These are phyloP conservation scores for Rapana venosa DNA, from an alignment of 2,888 invertebrate genomes.

Conservation along the genomic window DNA sequence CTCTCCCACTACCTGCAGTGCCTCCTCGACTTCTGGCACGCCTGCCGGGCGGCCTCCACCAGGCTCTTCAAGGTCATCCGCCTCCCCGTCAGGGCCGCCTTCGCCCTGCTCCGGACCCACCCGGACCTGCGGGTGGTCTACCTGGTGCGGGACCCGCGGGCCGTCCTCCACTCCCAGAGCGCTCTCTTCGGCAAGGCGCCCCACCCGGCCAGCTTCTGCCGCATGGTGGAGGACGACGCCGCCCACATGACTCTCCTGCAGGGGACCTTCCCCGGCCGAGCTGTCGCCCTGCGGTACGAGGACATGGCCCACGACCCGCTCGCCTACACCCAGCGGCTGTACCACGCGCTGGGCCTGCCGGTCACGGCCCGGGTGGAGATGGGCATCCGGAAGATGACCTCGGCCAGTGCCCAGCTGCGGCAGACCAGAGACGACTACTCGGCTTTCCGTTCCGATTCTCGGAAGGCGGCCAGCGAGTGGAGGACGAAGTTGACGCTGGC, in stretches of 20 bases:
- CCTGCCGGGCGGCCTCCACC: background rate
- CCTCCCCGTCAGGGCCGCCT: constrained; percentile 29
- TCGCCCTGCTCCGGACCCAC: constrained; percentile 17
- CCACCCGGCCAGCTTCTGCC: background rate
- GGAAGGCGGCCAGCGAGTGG: constrained; percentile 13
- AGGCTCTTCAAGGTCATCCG: constrained; percentile 34
- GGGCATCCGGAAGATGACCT: constrained; percentile 13
- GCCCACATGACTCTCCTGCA: constrained; percentile 24
- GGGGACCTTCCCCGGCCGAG: constrained; percentile 24
- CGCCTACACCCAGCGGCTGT: constrained; percentile 22
- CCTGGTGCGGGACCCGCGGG: constrained; percentile 40
- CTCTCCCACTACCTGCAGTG: constrained; percentile 42
- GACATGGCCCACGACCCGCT: constrained; percentile 34
- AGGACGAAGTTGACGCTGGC: background rate
- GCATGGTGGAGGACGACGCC: constrained; percentile 31
- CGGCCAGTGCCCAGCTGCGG: background rate
- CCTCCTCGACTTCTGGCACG: constrained; percentile 35
- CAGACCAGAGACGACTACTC: background rate
- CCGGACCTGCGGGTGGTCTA: constrained; percentile 33
- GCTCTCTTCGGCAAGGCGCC: constrained; percentile 26
- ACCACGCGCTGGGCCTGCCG: background rate
- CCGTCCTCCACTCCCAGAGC: constrained; percentile 29
- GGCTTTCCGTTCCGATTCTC: constrained; percentile 20
- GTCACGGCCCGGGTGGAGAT: constrained; percentile 6
- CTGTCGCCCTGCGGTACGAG: constrained; percentile 34